A percentile compares a stretch with the other conserved stretches of the same genome.
Conservation (phyloP, 1,140 invertebrate genomes). For the Dinothrombium tinctorium region DNA sequence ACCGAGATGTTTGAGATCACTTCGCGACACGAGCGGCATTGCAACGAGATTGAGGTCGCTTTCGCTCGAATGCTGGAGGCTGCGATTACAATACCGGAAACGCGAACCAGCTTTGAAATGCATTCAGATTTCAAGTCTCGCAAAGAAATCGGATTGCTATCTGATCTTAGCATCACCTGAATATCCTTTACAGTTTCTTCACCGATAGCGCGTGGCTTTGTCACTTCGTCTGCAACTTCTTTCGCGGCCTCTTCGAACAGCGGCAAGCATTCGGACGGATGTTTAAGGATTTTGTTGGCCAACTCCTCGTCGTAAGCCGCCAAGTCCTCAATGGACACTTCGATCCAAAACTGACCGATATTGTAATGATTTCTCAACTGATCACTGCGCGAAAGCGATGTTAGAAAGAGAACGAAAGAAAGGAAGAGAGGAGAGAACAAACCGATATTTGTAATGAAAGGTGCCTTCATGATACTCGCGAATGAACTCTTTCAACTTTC, state of each 20-base stretch:
- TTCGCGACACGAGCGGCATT: slow-evolving; percentile 78
- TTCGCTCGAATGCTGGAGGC: slow-evolving; percentile 83
- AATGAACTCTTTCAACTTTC: slow-evolving; percentile 85
- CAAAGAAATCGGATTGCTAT: slow-evolving; percentile 51
- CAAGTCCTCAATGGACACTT: slow-evolving; percentile 83
- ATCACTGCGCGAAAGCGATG: slow-evolving; percentile 38
- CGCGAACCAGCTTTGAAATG: slow-evolving; percentile 77
- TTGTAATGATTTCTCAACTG: slow-evolving; percentile 81
- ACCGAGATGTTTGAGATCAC: slow-evolving; percentile 68
- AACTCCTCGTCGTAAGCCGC: slow-evolving; percentile 79
- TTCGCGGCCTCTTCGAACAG: slow-evolving; percentile 91
- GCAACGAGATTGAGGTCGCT: slow-evolving; percentile 78
- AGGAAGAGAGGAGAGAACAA: slow-evolving; percentile 8
- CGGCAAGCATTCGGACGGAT: slow-evolving; percentile 73
- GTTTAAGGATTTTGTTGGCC: slow-evolving; percentile 72
- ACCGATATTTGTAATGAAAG: slow-evolving; percentile 92
- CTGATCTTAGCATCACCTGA: slow-evolving; percentile 68
- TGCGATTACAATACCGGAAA: slow-evolving; percentile 83
- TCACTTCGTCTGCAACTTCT: slow-evolving; percentile 92
- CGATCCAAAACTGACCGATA: slow-evolving; percentile 62
- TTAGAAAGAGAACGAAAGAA: neutral
- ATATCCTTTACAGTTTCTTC: slow-evolving; percentile 80
- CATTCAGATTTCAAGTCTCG: slow-evolving; percentile 75
- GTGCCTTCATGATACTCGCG: slow-evolving; percentile 85
- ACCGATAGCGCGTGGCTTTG: slow-evolving; percentile 59